Percentiles rank a stretch among this genome's conserved stretches.
phyloP scores from a whole-genome alignment of 2,888 invertebrate genomes.

The Conops quadrifasciatus region DNA sequence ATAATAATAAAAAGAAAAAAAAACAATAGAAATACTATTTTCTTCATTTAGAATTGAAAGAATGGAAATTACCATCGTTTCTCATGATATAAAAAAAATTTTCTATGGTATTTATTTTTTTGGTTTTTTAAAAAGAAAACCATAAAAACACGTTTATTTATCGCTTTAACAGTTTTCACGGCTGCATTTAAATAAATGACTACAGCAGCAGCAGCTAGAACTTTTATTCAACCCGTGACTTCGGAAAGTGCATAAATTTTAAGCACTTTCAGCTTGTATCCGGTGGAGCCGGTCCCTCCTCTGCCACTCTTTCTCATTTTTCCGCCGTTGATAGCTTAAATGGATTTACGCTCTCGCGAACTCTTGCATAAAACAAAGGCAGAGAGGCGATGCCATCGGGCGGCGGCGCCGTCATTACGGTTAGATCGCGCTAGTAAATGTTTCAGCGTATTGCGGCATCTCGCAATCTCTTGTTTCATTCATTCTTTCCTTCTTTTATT shows the following conservation, averaged over 20 bases:
- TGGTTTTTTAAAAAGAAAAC: too few relatives aligned
- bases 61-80: background rate
- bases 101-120: too few relatives aligned
- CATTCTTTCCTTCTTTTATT: background rate
- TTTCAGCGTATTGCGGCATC: too few relatives aligned
- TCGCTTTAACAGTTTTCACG: too few relatives aligned
- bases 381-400: constrained; percentile 14
- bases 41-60: background rate
- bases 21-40: too few relatives aligned
- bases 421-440: too few relatives aligned
- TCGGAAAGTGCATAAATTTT: background rate
- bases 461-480: background rate
- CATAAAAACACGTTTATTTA: too few relatives aligned
- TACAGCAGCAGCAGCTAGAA: background rate
- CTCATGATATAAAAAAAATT: too few relatives aligned
- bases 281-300: background rate
- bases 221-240: background rate
- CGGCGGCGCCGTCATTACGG: background rate
- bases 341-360: background rate
- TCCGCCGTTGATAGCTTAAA: background rate
- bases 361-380: background rate
- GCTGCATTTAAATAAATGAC: too few relatives aligned
- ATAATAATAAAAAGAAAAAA: too few relatives aligned
- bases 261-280: background rate
- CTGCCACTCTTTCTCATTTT: too few relatives aligned